A percentile compares a stretch with the other conserved stretches of the same genome.
Conservation (phyloP, 2,888 invertebrate genomes). For the Drosophila nr. perissopoda region DNA sequence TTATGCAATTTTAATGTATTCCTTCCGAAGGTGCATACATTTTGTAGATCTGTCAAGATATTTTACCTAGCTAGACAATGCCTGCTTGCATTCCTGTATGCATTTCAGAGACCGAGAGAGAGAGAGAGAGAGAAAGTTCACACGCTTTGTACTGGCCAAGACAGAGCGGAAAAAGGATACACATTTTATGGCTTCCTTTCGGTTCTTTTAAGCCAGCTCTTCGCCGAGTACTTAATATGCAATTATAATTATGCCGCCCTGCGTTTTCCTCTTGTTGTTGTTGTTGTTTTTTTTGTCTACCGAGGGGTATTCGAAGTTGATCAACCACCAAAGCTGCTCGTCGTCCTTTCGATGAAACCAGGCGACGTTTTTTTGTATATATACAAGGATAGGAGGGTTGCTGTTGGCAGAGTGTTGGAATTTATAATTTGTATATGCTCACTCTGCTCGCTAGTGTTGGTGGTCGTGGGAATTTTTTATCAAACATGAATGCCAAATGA, state of each 20-base stretch:
- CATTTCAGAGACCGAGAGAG: constrained; percentile 39
- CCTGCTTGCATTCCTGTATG: constrained; percentile 35
- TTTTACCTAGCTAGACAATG: not conserved
- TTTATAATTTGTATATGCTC: constrained; percentile 60
- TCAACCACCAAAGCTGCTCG: constrained; percentile 61
- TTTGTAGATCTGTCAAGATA: not conserved
- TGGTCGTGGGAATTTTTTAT: constrained; percentile 70
- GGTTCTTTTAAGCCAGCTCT: constrained; percentile 23
- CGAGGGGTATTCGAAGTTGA: constrained; percentile 42
- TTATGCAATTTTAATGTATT: not conserved
- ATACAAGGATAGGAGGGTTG: constrained; percentile 47
- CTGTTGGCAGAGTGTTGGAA: constrained; percentile 60
- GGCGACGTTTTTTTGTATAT: constrained; percentile 7
- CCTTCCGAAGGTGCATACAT: not conserved
- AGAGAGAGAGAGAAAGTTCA: constrained; percentile 47
- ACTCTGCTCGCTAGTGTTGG: constrained; percentile 46
- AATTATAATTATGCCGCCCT: constrained; percentile 80
- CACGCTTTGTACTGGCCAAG: constrained; percentile 54
- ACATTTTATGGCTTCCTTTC: constrained; percentile 69
- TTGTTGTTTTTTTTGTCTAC: constrained; percentile 1
- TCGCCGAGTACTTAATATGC: constrained; percentile 69
- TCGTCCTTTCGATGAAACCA: constrained; percentile 36
- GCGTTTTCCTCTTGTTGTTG: constrained; percentile 38
- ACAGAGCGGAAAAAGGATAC: constrained; percentile 62
- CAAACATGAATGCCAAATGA: constrained; percentile 41